Evolutionary conservation across 1,140 invertebrate species (phyloP), one percentile per base, ranked within the genome.

Genomic region (Drosophila bocki): DNA sequence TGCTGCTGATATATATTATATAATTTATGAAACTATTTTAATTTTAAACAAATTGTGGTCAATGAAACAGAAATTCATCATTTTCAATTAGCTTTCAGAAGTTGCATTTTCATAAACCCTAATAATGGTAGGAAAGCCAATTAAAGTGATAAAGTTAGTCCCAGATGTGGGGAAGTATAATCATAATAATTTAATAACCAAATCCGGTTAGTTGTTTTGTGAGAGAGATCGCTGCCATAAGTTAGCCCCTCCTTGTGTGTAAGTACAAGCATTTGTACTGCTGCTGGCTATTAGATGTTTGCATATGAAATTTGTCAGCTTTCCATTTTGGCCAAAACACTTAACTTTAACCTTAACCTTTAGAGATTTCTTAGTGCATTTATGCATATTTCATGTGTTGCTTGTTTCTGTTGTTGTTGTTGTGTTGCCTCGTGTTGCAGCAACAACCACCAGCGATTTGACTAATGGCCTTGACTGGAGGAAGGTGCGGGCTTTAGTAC

Each of bases 281-380:
- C n/a, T 45, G 33, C 44, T 48, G 48, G 56, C 65, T 50, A 71
- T 72, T 70, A 58, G 60, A 22, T 71, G 60, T 53, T 64, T 74
- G 74, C 51, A 77, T 68, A 47, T 33, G 63, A 68, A 77, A 77
- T 72, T 57, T 80, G 60, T 67, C 62, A 53, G 57, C 60, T 58
- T 67, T 44, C 58, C 71, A 35, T 53, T 75, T 83, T 76, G 84
- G 75, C 63, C 71, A 77, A 80, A 80, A 68, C 80, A 78, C 80
- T 87, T 87, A 71, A 45, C 56, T 69, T 53, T 72, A 87, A 87
- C 84, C 84, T 87, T 87, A 88, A 88, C 84, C 85, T 87, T 87
- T 87, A 80, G 79, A 32, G 22, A 67, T 78, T 69, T 65, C 61
- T 75, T 61, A 54, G 45, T 41, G 68, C 54, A 58, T 59, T 80